These are phyloP conservation scores for Silurus aristotelis DNA, from an alignment of 2,797 vertebrate species.

Conservation along the genomic window DNA sequence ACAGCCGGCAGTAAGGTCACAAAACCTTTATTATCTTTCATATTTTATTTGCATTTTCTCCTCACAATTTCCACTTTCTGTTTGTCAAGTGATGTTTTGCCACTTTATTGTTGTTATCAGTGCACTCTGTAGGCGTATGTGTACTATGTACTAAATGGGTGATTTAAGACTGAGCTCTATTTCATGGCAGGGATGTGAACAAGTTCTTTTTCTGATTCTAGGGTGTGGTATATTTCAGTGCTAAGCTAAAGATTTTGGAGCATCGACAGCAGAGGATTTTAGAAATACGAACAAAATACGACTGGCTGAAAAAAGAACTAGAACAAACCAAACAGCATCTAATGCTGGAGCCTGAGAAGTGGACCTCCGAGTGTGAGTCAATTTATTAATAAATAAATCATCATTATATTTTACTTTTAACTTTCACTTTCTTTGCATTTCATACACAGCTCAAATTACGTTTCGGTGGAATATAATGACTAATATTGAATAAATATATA, in stretches of 20 bases:
- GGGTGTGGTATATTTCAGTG: slow-evolving; percentile 85
- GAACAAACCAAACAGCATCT: slow-evolving; percentile 93
- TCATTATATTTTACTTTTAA: not conserved
- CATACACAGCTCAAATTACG: not conserved
- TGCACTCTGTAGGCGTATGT: not conserved
- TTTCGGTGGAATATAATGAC: not conserved
- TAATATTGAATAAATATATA: too few relatives aligned
- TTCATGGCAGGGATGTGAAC: not conserved
- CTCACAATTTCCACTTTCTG: not conserved
- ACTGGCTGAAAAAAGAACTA: slow-evolving; percentile 94
- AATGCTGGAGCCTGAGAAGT: slow-evolving; percentile 95
- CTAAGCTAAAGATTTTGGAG: slow-evolving; percentile 89
- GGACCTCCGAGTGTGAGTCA: slow-evolving; percentile 92
- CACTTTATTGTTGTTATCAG: not conserved
- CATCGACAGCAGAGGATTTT: slow-evolving; percentile 93
- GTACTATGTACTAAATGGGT: not conserved
- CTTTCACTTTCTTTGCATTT: not conserved
- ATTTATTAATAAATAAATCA: not conserved
- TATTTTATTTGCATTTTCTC: not conserved
- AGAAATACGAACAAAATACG: slow-evolving; percentile 91
- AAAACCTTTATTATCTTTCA: not conserved
- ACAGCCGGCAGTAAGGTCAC: slow-evolving; percentile 84
- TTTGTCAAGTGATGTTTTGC: not conserved
- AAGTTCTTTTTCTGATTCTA: slow-evolving; percentile 54
- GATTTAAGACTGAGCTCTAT: not conserved